phyloP scores from a whole-genome alignment of 2,888 invertebrate species.

The Teinopalpus imperialis region DNA sequence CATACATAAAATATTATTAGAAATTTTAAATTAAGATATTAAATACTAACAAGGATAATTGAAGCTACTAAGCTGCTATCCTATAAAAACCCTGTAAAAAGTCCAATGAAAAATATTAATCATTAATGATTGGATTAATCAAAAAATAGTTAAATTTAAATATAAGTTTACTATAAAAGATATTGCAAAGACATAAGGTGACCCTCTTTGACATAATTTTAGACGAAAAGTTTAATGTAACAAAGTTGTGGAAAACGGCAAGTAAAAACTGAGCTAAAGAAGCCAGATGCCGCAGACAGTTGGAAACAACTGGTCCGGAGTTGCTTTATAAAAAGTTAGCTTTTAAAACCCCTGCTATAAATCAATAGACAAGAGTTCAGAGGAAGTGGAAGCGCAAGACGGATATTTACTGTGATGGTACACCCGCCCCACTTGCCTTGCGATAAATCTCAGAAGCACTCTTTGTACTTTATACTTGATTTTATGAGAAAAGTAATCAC shows the following conservation, averaged over 20 bases:
- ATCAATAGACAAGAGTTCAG: slow-evolving; percentile 72
- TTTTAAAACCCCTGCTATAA: slow-evolving; percentile 73
- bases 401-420: slow-evolving; percentile 71
- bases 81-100: no score
- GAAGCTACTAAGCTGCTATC: no score
- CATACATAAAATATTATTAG: no score
- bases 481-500: slow-evolving; percentile 61
- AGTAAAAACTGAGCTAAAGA: slow-evolving; percentile 69
- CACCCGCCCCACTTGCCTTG: slow-evolving; percentile 47
- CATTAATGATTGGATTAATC: no score
- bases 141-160: no score
- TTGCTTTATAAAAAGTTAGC: slow-evolving; percentile 75
- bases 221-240: slow-evolving; percentile 62
- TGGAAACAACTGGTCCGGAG: slow-evolving; percentile 71
- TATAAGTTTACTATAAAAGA: no score
- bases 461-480: slow-evolving; percentile 52
- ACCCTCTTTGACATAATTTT: slow-evolving; percentile 49
- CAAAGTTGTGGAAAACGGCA: slow-evolving; percentile 62
- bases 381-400: slow-evolving; percentile 66
- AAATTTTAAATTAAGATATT: no score
- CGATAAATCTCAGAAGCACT: slow-evolving; percentile 60
- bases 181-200: slow-evolving; percentile 12
- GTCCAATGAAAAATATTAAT: no score
- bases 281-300: slow-evolving; percentile 77
- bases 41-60: no score